Conservation (phyloP, 2,888 invertebrate species). For the Tachina grossa region DNA sequence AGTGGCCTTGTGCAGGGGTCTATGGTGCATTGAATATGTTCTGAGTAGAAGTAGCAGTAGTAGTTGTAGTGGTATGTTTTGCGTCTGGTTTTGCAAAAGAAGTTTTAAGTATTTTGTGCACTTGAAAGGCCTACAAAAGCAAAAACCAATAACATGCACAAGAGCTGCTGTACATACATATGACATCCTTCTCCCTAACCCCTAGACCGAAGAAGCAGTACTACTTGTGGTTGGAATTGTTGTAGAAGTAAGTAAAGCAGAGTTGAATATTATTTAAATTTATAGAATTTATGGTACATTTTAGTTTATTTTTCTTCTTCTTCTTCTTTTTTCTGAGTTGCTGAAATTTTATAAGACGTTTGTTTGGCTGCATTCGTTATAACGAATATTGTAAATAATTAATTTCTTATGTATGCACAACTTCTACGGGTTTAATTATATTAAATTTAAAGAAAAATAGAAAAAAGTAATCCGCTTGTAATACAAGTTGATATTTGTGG, state of each 20-base stretch:
- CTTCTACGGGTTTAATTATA: conserved; percentile 4
- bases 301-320: too few species aligned
- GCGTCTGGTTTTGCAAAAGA: conserved; percentile 42
- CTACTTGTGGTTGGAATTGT: conserved; percentile 23
- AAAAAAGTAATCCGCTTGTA: background rate
- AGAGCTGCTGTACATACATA: conserved; percentile 7
- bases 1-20: too few species aligned
- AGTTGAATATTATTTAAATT: conserved; percentile 29
- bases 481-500: background rate
- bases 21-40: conserved; percentile 31
- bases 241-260: background rate
- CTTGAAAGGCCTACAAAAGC: conserved; percentile 41
- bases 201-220: conserved; percentile 1
- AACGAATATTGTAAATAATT: background rate
- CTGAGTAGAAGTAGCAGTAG: background rate
- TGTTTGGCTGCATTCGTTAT: background rate
- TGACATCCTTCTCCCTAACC: background rate
- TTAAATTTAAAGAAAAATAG: conserved; percentile 39
- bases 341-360: background rate
- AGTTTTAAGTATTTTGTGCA: conserved; percentile 41
- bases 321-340: background rate
- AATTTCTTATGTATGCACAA: background rate
- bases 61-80: conserved; percentile 43
- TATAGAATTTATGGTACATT: conserved; percentile 8
- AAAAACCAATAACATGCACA: conserved; percentile 29